Percentiles rank a stretch among this genome's conserved stretches.
Conservation (phyloP, 1,140 invertebrate species). For the Ceratosolen solmsi region DNA sequence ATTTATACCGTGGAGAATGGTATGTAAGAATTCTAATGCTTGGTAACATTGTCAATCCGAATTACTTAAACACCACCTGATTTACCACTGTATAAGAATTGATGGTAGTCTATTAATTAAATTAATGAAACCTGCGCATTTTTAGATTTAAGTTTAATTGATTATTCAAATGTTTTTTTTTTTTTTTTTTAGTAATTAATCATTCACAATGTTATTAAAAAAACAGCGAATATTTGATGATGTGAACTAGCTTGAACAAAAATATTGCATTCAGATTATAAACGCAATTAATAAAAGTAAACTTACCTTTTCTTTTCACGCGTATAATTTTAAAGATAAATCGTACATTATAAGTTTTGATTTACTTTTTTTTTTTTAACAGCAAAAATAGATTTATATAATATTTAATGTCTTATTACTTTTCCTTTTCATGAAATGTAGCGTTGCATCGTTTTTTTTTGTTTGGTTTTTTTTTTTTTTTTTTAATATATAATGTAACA, state of each 20-base stretch:
- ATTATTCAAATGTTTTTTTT: slow-evolving; percentile 29
- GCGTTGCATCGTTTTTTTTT: slow-evolving; percentile 3
- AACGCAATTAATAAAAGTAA: slow-evolving; percentile 50
- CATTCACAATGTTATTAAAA: slow-evolving; percentile 42
- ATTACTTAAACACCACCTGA: slow-evolving; percentile 22
- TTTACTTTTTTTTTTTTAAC: slow-evolving; percentile 17
- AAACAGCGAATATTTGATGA: slow-evolving; percentile 47
- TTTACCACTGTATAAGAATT: slow-evolving; percentile 47
- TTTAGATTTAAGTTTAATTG: slow-evolving; percentile 52
- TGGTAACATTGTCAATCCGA: slow-evolving; percentile 20
- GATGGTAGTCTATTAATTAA: slow-evolving; percentile 34
- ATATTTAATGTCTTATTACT: slow-evolving; percentile 34
- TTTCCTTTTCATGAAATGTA: slow-evolving; percentile 19
- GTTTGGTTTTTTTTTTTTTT: no score
- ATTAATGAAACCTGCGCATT: slow-evolving; percentile 46
- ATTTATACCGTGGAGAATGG: slow-evolving; percentile 41
- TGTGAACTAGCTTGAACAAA: slow-evolving; percentile 45
- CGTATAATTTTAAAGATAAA: slow-evolving; percentile 36
- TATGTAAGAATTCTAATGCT: background rate
- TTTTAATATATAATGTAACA: slow-evolving; percentile 36
- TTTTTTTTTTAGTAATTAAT: slow-evolving; percentile 43
- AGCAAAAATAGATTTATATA: background rate
- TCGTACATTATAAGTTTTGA: slow-evolving; percentile 3
- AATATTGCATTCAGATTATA: slow-evolving; percentile 53
- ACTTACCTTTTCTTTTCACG: slow-evolving; percentile 44